These are phyloP conservation scores for Labrus mixtus DNA, from an alignment of 2,113 vertebrate species.

Conservation along the genomic window DNA sequence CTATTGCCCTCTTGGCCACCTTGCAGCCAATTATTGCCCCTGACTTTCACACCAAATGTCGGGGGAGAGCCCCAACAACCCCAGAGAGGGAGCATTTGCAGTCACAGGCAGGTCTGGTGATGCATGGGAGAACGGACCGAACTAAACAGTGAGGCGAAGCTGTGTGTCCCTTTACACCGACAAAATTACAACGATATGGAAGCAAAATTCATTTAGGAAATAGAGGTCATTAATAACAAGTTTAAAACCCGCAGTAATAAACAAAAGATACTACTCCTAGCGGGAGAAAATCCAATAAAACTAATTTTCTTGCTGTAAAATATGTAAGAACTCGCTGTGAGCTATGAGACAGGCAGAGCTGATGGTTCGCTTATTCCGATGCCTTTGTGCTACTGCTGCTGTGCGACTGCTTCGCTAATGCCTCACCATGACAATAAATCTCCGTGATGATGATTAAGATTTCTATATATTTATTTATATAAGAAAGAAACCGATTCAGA, in stretches of 20 bases:
- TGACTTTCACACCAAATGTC: slow-evolving; percentile 59
- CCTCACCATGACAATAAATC: slow-evolving; percentile 14
- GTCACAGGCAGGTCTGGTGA: background rate
- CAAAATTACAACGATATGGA: slow-evolving; percentile 16
- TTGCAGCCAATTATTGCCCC: slow-evolving; percentile 42
- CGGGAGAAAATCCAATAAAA: slow-evolving; percentile 45
- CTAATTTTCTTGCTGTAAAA: slow-evolving; percentile 25
- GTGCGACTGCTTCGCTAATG: slow-evolving; percentile 11
- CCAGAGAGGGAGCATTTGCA: background rate
- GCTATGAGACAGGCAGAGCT: slow-evolving; percentile 16
- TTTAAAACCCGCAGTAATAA: slow-evolving; percentile 42
- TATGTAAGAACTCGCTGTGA: slow-evolving; percentile 20
- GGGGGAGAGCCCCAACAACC: no score
- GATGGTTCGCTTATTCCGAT: slow-evolving; percentile 13
- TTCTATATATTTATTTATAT: slow-evolving; percentile 25
- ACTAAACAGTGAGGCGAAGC: slow-evolving; percentile 16
- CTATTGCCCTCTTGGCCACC: slow-evolving; percentile 43
- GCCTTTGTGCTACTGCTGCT: slow-evolving; percentile 22
- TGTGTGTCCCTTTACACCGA: slow-evolving; percentile 7
- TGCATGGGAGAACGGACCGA: slow-evolving; percentile 1
- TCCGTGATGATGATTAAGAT: slow-evolving; percentile 5
- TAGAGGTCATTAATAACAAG: slow-evolving; percentile 6
- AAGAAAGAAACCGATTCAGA: slow-evolving; percentile 60
- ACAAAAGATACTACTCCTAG: slow-evolving; percentile 15
- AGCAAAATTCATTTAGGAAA: slow-evolving; percentile 17